A percentile compares a stretch with the other conserved stretches of the same genome.
Conservation (phyloP, 2,113 vertebrate genomes). For the Melospiza georgiana region DNA sequence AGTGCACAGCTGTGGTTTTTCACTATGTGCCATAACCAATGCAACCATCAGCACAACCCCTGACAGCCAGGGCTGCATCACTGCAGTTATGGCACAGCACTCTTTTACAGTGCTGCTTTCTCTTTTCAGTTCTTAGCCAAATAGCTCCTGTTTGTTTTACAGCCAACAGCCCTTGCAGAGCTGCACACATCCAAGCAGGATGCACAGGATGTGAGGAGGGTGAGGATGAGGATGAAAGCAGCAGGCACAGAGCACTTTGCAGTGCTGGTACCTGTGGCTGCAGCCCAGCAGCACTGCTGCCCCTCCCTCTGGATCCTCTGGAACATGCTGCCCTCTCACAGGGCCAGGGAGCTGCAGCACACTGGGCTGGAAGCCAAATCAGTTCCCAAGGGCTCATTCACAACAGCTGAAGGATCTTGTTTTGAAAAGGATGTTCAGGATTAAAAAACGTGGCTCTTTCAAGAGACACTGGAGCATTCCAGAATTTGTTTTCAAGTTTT, state of each 20-base stretch:
- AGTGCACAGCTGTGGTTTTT: not conserved
- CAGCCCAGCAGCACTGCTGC: not conserved
- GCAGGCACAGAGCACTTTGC: not conserved
- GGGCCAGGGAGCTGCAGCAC: not conserved
- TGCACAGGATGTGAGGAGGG: not conserved
- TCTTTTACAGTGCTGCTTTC: not conserved
- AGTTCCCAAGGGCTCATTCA: conserved; percentile 16
- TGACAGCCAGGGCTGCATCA: not conserved
- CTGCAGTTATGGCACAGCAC: not conserved
- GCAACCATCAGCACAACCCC: not conserved
- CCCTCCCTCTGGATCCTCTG: not conserved
- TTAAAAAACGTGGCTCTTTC: not conserved
- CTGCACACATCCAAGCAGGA: not conserved
- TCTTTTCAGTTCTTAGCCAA: not conserved
- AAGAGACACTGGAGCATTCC: not conserved
- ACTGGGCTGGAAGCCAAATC: not conserved
- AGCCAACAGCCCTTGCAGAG: not conserved
- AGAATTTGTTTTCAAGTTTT: conserved; percentile 16
- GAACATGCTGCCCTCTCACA: not conserved
- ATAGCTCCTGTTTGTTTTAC: not conserved
- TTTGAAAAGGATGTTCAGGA: conserved; percentile 16
- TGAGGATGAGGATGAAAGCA: not conserved
- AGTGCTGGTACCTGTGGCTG: not conserved
- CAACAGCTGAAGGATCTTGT: conserved; percentile 7
- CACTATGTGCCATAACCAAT: not conserved